phyloP scores from a whole-genome alignment of 2,797 vertebrate species.

The Kryptopterus vitreolus region DNA sequence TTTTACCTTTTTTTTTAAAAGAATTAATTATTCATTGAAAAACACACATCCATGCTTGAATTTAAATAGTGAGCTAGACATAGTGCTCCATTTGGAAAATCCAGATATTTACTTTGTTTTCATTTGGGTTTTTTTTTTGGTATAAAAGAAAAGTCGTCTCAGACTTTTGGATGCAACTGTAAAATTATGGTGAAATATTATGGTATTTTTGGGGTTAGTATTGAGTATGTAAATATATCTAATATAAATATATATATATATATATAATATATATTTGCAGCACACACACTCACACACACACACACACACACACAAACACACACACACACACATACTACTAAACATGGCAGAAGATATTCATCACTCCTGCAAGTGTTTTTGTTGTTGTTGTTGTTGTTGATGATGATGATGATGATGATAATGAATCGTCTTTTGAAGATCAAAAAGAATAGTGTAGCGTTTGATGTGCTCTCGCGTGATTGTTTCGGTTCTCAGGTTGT shows the following conservation, averaged over 20 bases:
- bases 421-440: slow-evolving; percentile 11
- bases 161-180: background rate
- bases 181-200: background rate
- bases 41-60: background rate
- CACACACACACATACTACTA: background rate
- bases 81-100: too few species aligned
- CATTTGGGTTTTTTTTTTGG: background rate
- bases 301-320: background rate
- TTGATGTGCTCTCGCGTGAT: slow-evolving; percentile 13
- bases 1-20: background rate
- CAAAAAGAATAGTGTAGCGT: background rate
- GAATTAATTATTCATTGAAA: background rate
- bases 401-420: background rate
- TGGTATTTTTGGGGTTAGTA: background rate
- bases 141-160: background rate
- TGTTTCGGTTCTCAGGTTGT: background rate
- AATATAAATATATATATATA: background rate
- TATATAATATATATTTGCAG: background rate
- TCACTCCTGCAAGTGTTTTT: background rate
- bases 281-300: too few species aligned
- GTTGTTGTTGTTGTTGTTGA: background rate
- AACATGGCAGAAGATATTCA: background rate
- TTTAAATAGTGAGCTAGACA: background rate
- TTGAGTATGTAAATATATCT: background rate
- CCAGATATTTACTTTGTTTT: background rate